Conservation (phyloP, 2,888 invertebrate species). For the Heteromyza rotundicornis region DNA sequence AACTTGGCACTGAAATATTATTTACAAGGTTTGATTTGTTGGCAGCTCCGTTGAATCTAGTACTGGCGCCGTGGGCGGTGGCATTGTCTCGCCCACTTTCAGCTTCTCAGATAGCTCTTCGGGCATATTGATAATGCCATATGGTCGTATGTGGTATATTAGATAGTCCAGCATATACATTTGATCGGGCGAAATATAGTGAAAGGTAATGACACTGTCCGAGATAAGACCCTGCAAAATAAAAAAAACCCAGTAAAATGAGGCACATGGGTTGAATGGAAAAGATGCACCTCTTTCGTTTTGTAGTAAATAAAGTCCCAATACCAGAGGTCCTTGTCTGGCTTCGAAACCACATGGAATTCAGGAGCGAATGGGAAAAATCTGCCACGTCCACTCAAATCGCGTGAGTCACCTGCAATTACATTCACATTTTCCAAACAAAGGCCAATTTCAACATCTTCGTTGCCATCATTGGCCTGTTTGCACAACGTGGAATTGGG, state of each 20-base stretch:
- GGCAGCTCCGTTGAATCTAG: constrained; percentile 10
- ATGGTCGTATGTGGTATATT: constrained; percentile 90
- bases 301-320: constrained; percentile 96
- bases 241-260: background rate
- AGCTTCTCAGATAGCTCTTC: constrained; percentile 51
- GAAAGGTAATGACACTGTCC: constrained; percentile 94
- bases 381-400: constrained; percentile 83
- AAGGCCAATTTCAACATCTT: constrained; percentile 68
- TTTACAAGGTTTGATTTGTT: background rate
- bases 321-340: constrained; percentile 89
- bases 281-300: constrained; percentile 70
- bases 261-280: background rate
- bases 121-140: constrained; percentile 64
- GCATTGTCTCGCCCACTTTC: constrained; percentile 42
- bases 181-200: constrained; percentile 88
- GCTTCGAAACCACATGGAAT: constrained; percentile 88
- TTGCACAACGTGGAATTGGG: constrained; percentile 67
- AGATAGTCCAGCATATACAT: constrained; percentile 97
- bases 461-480: constrained; percentile 64
- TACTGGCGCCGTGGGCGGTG: constrained; percentile 40
- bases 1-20: no score
- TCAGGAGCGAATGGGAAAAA: constrained; percentile 97
- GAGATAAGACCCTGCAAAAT: constrained; percentile 65
- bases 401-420: constrained; percentile 87
- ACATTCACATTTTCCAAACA: constrained; percentile 86